These are phyloP conservation scores for Lithophane ornitopus DNA, from an alignment of 2,888 invertebrate species.

Conservation along the genomic window DNA sequence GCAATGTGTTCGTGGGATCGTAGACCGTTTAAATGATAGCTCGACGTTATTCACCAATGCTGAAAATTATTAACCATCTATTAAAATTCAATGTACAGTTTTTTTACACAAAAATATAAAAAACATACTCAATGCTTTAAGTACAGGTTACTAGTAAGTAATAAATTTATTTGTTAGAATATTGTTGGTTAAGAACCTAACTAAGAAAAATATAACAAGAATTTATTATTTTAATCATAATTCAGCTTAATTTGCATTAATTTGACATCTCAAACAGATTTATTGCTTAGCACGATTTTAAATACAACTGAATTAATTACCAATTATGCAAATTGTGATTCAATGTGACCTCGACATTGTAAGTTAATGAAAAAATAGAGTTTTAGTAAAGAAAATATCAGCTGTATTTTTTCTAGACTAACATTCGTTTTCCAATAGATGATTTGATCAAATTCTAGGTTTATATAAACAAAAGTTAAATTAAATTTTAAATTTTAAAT, in stretches of 20 bases:
- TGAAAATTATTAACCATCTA: constrained; percentile 1
- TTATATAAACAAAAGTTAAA: constrained; percentile 23
- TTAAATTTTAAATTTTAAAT: no score
- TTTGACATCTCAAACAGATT: constrained; percentile 16
- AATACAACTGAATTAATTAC: constrained; percentile 8
- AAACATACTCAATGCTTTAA: neutral
- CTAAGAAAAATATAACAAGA: neutral
- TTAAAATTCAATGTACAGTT: neutral
- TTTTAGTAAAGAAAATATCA: neutral
- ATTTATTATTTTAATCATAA: constrained; percentile 10
- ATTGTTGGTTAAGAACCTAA: neutral
- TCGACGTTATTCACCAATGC: neutral
- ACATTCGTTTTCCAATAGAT: constrained; percentile 24
- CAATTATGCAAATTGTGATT: constrained; percentile 13
- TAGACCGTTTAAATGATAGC: neutral
- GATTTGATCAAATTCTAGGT: constrained; percentile 29
- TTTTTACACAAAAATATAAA: neutral
- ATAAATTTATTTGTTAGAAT: no score
- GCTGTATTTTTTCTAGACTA: constrained; percentile 2
- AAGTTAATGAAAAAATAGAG: constrained; percentile 5
- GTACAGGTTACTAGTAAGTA: no score
- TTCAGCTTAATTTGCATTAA: constrained; percentile 20
- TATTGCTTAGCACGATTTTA: constrained; percentile 1
- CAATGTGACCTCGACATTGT: constrained; percentile 26
- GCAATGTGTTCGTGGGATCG: neutral